These are phyloP conservation scores for Agapornis canus DNA, from an alignment of 2,797 vertebrate species.

Conservation along the genomic window DNA sequence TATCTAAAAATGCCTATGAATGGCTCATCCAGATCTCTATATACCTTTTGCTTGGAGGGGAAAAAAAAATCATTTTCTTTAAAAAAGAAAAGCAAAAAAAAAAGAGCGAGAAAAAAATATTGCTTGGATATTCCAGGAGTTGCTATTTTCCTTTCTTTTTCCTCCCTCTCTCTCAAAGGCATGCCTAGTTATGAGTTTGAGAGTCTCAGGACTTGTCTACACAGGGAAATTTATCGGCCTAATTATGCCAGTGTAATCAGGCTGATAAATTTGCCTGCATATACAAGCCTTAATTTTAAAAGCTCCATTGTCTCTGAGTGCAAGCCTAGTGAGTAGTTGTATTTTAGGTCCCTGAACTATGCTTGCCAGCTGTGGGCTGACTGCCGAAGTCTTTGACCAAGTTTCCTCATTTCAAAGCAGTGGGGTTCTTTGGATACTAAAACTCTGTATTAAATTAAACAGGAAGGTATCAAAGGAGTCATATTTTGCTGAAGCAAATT, in stretches of 20 bases:
- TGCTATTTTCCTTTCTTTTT: background rate
- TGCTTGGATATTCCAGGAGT: background rate
- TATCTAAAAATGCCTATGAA: background rate
- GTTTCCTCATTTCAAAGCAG: conserved; percentile 60
- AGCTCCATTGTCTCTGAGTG: conserved; percentile 52
- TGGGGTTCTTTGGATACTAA: conserved; percentile 35
- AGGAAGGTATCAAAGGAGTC: conserved; percentile 55
- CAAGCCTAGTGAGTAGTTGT: background rate
- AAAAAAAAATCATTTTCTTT: background rate
- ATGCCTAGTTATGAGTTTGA: conserved; percentile 17
- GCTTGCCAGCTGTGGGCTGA: conserved; percentile 57
- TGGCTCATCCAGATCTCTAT: background rate
- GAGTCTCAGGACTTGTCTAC: conserved; percentile 53
- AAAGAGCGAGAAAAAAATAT: background rate
- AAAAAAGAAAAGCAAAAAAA: background rate
- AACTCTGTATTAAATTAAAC: conserved; percentile 42
- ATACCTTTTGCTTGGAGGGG: background rate
- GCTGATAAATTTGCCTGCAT: conserved; percentile 65
- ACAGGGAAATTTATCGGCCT: conserved; percentile 53
- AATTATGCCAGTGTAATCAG: conserved; percentile 63
- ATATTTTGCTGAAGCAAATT: conserved; percentile 36
- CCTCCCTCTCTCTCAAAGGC: background rate
- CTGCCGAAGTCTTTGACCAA: conserved; percentile 34
- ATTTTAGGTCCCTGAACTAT: background rate
- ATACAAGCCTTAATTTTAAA: conserved; percentile 67